Base-by-base conservation (phyloP, 2,113 vertebrate genomes). In the Mixornis gularis region DNA sequence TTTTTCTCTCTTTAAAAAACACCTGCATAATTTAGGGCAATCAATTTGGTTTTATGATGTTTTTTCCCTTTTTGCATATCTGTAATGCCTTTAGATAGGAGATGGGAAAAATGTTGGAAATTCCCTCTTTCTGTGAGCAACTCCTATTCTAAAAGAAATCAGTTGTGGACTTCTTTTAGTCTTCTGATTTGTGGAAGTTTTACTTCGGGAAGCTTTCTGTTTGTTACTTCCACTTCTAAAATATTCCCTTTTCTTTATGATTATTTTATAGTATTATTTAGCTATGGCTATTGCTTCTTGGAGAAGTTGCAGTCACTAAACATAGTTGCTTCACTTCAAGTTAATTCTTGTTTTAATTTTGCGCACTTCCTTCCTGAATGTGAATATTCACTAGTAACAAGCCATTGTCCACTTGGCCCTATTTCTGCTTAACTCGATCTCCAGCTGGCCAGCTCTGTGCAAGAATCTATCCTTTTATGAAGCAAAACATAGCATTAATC, bases 301-400 rank as follows among this genome's bases (percentile, higher is more conserved):
- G 59, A 63, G 71, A 82, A 73, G 60, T 82, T 80, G 85, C 43
- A 87, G 79, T 66, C 43, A 43, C 76, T 93, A 70, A 85, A 62
- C 34, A 8, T 59, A 78, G 72, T 64, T 84, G 19, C 29, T 93
- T 86, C 68, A 70, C 76, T 86, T 88, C 22, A 80, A 91, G 90
- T 91, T 91, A 95, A 95, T 93, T 93, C 21, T 85, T 26, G 24
- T 76, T 87, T 91, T 91, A 92, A 95, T 91, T 95, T 93, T 93
- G 85, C 44, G 10, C 13, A 32, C 48, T 90, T 93, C 81, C 87
- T 95, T 95, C 92, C 92, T 95, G 88, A 95, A 88, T 94, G 82
- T 48, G 82, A 88, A 77, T 91, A 90, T 92, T 95, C 76, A 86
- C 71, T 85, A 48, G 64, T 90, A 90, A 85, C 82, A 70, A 77